phyloP scores from a whole-genome alignment of 1,140 invertebrate species.

The Drosophila orena region DNA sequence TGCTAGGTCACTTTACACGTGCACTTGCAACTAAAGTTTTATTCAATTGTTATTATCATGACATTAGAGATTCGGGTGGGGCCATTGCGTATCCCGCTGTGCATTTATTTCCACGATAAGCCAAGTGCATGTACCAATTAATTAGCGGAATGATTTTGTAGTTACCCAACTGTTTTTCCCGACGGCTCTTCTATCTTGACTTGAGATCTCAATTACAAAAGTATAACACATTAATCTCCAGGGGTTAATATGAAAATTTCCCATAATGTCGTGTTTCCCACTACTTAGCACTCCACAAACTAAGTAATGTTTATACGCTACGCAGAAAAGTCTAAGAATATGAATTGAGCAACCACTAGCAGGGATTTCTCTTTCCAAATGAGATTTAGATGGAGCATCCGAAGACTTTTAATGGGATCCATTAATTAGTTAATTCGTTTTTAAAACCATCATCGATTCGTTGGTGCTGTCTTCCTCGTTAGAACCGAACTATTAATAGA shows the following conservation, averaged over 20 bases:
- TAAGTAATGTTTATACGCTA: not conserved
- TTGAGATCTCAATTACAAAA: not conserved
- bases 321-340: not conserved
- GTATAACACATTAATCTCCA: not conserved
- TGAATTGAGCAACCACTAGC: not conserved
- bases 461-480: too few relatives aligned
- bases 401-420: not conserved
- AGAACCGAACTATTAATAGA: not conserved
- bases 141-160: slow-evolving; percentile 59
- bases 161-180: not conserved
- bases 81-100: slow-evolving; percentile 4
- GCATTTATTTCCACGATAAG: slow-evolving; percentile 35
- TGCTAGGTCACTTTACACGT: not conserved
- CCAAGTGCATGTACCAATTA: slow-evolving; percentile 63
- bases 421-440: not conserved
- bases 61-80: slow-evolving; percentile 13
- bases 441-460: not conserved
- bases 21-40: slow-evolving; percentile 1
- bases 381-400: not conserved
- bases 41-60: slow-evolving; percentile 43
- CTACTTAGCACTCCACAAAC: not conserved
- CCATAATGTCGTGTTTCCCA: not conserved
- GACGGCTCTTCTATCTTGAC: not conserved
- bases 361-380: slow-evolving; percentile 2
- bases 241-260: too few relatives aligned